These are phyloP conservation scores for Podarcis cretensis DNA, from an alignment of 2,113 vertebrate genomes.

Conservation along the genomic window DNA sequence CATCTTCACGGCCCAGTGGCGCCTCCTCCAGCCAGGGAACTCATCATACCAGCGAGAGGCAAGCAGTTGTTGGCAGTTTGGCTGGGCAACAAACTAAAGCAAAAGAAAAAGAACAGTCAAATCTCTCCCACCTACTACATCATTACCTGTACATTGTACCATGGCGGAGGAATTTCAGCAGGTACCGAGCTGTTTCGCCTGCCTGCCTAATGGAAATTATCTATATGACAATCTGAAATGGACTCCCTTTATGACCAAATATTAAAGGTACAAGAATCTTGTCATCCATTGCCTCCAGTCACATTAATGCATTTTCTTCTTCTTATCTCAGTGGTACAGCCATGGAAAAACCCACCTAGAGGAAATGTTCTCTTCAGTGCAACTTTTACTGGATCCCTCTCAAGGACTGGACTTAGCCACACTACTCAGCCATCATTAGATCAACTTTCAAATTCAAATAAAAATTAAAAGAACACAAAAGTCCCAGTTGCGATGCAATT, in stretches of 20 bases:
- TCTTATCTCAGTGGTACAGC: neutral
- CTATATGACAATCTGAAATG: neutral
- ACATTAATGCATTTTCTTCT: neutral
- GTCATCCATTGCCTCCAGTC: neutral
- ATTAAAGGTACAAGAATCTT: neutral
- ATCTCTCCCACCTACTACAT: neutral
- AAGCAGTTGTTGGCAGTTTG: slow-evolving; percentile 97
- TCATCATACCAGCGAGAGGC: slow-evolving; percentile 98
- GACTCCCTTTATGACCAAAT: neutral
- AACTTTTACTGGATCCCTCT: neutral
- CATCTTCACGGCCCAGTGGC: slow-evolving; percentile 96
- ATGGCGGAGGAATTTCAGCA: neutral
- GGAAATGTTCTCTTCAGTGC: neutral
- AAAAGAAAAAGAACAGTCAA: slow-evolving; percentile 51
- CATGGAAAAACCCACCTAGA: no score
- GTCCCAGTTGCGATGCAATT: neutral
- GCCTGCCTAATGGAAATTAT: neutral
- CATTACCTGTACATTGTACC: neutral
- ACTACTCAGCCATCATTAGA: neutral
- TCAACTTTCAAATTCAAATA: neutral
- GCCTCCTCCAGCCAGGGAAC: slow-evolving; percentile 95
- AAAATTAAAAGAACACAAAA: neutral
- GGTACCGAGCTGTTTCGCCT: neutral
- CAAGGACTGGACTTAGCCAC: neutral
- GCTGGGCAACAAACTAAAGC: slow-evolving; percentile 94